Base-by-base conservation (phyloP, 2,888 invertebrate species). In the Drosophila silvestris region DNA sequence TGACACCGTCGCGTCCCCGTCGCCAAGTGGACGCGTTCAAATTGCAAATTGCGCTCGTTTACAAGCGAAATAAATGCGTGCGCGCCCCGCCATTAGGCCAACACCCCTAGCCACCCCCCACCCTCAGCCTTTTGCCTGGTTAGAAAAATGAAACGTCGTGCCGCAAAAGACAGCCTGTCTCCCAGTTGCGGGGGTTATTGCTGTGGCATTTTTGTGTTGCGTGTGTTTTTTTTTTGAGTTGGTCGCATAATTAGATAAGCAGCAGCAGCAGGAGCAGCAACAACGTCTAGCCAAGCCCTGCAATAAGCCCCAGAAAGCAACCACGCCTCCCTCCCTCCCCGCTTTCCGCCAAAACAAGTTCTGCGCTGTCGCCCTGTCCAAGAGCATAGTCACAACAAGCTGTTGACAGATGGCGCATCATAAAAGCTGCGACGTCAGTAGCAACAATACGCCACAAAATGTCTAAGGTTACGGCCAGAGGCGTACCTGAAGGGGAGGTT, bases 391-490 rank as follows among this genome's bases (percentile, higher is more conserved):
- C 81, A 77, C 71, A 84, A 86, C 82, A 72, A 89, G 87, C 82
- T 79, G 85, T 85, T 89, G 88, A 91, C 88, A 91, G 90, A 91
- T 90, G 90, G 81, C 85, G 88, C 79, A 79, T 89, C 91, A 91
- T 91, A 89, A 91, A 91, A 76, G 77, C 79, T 64, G 71, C 77
- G 64, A 61, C 59, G 64, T 10, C 58, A 26, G 58, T 54, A 51
- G 64, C 76, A 83, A 79, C 86, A 84, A 85, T 77, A 83, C 79
- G 74, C 61, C 77, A 59, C 70, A 70, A 73, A 83, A 86, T 89
- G 85, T 85, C 80, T 86, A 70, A 80, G 85, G 87, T 78, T 74
- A 79, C 74, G 80, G 26, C 33, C 73, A 50, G 19, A 62, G 74
- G 51, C 66, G 58, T 61, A 77, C 66, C 78, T 77, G 67, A 47